Percentiles rank a stretch among this genome's conserved stretches.
Conservation (phyloP, 92 coral and sea anemone genomes). For the Palythoa grandis region DNA sequence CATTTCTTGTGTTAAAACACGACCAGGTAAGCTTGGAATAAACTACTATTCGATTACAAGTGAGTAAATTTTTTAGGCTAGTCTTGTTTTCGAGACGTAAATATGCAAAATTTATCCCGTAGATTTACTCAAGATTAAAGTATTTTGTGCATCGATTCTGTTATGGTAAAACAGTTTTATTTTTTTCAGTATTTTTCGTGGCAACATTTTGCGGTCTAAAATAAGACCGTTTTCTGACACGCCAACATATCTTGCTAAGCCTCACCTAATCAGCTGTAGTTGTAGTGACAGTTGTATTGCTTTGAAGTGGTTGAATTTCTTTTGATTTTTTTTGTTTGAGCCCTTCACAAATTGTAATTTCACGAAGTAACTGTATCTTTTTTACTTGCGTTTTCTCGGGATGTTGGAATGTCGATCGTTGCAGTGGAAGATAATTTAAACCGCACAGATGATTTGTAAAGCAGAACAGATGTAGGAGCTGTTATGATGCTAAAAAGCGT, state of each 20-base stretch:
- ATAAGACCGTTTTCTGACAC: neutral
- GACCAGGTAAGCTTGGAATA: slow-evolving; percentile 69
- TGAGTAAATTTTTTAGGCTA: neutral
- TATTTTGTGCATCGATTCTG: neutral
- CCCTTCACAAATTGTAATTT: neutral
- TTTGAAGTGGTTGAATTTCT: neutral
- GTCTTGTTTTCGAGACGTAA: neutral
- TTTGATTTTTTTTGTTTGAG: neutral
- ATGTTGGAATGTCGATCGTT: neutral
- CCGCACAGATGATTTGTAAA: slow-evolving; percentile 35
- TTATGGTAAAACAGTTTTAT: neutral
- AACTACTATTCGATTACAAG: neutral
- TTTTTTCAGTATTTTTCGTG: neutral
- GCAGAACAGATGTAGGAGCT: slow-evolving; percentile 22
- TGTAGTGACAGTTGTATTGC: neutral
- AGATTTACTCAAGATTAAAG: neutral
- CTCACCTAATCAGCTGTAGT: neutral
- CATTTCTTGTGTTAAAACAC: slow-evolving; percentile 86
- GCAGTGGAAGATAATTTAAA: neutral
- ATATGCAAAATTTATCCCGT: neutral
- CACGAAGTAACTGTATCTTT: neutral
- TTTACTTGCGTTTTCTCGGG: neutral
- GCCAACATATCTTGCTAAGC: neutral
- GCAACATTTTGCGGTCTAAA: neutral
- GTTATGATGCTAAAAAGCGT: slow-evolving; percentile 19